Evolutionary conservation across 2,113 vertebrate species (phyloP), one percentile per base, ranked within the genome.

Genomic region (Struthio camelus): DNA sequence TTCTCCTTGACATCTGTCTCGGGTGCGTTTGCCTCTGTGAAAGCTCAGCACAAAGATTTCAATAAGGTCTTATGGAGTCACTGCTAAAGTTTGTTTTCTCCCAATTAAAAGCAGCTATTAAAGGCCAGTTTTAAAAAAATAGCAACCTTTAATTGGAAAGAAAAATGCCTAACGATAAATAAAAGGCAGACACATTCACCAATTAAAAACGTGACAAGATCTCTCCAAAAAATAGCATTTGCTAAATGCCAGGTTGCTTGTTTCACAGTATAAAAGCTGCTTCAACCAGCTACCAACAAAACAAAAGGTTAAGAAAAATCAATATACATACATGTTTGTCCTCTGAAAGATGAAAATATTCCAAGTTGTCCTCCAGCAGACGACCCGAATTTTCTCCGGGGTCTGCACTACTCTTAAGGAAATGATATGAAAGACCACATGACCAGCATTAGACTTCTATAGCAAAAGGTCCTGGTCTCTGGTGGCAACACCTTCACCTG

Each of bases 121-220:
- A 96, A 93, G 90, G 83, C 93, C 91, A 96, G 91, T 38, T 87
- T 73, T 36, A 62, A 95, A 92, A 92, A 91, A 80, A 54, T 14
- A 85, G 79, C 80, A 94, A 85, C 67, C 82, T 93, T 95, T 97
- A 98, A 98, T 93, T 98, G 96, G 97, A 89, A 94, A 95, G 88
- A 94, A 96, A 97, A 97, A 92, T 11, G 7, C 93, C 95, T 89
- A 95, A 93, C 89, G 93, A 82, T 75, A 96, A 97, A 92, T 85
- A 96, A 90, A 92, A 92, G 80, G 93, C 61, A 98, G 94, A 87
- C 95, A 97, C 62, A 70, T 92, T 94, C 90, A 90, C 97, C 96
- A 98, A 98, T 98, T 98, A 97, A 98, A 97, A 97, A 92, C 80
- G 80, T 97, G 97, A 97, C 97, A 97, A 94, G 94, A 96, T 93